A percentile compares a stretch with the other conserved stretches of the same genome.
Conservation (phyloP, 2,797 vertebrate species). For the Siniperca obscura region DNA sequence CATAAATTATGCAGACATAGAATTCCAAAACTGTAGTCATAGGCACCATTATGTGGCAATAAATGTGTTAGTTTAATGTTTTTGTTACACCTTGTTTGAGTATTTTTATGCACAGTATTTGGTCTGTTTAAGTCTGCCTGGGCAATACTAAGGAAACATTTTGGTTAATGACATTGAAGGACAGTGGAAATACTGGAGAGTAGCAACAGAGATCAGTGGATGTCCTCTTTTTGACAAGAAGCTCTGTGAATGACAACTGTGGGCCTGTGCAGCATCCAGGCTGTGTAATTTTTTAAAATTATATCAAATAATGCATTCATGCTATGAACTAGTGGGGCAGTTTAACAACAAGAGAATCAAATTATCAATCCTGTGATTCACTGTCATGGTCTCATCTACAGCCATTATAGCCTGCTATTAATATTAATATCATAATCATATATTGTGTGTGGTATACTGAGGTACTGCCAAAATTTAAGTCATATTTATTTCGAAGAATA, state of each 20-base stretch:
- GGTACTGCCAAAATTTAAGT: neutral
- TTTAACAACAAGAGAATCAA: neutral
- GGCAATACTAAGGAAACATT: neutral
- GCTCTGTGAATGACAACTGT: neutral
- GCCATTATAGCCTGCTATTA: neutral
- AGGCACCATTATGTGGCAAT: neutral
- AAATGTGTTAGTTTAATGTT: neutral
- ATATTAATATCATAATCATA: neutral
- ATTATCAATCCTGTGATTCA: neutral
- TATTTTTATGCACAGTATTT: neutral
- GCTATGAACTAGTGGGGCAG: neutral
- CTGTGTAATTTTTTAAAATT: neutral
- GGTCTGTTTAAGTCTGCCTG: neutral
- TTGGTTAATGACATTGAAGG: neutral
- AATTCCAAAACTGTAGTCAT: neutral
- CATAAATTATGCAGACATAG: constrained; percentile 14
- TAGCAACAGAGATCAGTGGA: neutral
- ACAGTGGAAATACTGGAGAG: neutral
- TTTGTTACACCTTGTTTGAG: no score
- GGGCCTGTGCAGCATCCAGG: neutral
- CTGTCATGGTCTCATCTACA: neutral
- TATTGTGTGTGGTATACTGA: neutral
- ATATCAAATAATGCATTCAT: neutral
- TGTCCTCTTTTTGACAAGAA: neutral
- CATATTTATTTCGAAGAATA: neutral